phyloP scores from a whole-genome alignment of 2,113 vertebrate species.

The Takifugu bimaculatus region DNA sequence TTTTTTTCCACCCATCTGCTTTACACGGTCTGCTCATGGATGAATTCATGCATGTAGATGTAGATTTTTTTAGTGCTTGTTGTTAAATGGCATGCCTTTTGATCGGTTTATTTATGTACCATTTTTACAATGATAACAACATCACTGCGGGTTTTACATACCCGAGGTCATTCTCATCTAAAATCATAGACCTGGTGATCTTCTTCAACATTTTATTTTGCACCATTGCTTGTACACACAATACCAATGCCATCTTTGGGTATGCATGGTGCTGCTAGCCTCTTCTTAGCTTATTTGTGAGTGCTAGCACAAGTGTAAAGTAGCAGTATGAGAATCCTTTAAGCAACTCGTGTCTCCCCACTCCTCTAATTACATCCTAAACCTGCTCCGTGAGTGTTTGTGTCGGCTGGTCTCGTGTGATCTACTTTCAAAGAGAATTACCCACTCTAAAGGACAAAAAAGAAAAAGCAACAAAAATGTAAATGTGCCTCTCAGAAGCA shows the following conservation, averaged over 20 bases:
- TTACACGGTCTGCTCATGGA: background rate
- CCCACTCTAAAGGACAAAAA: constrained; percentile 9
- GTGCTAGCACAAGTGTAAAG: constrained; percentile 47
- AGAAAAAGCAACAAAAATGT: constrained; percentile 3
- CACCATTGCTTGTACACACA: constrained; percentile 10
- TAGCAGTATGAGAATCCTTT: constrained; percentile 21
- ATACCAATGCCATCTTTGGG: constrained; percentile 1
- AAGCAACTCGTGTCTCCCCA: constrained; percentile 13
- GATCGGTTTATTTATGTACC: constrained; percentile 1
- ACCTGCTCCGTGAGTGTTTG: constrained; percentile 9
- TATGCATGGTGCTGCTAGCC: background rate
- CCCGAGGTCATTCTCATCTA: no score
- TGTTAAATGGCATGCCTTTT: constrained; percentile 6
- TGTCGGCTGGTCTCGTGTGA: constrained; percentile 3
- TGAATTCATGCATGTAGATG: background rate
- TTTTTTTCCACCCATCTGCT: constrained; percentile 1
- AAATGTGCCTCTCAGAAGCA: constrained; percentile 19
- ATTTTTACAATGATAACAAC: background rate
- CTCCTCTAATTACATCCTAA: constrained; percentile 21
- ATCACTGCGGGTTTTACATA: no score
- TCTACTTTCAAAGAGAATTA: constrained; percentile 18
- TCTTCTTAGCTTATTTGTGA: constrained; percentile 32
- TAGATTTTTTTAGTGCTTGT: background rate
- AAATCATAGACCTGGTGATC: no score
- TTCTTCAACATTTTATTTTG: background rate